These are phyloP conservation scores for Cynoglossus semilaevis DNA, from an alignment of 2,113 vertebrate genomes.

Conservation along the genomic window DNA sequence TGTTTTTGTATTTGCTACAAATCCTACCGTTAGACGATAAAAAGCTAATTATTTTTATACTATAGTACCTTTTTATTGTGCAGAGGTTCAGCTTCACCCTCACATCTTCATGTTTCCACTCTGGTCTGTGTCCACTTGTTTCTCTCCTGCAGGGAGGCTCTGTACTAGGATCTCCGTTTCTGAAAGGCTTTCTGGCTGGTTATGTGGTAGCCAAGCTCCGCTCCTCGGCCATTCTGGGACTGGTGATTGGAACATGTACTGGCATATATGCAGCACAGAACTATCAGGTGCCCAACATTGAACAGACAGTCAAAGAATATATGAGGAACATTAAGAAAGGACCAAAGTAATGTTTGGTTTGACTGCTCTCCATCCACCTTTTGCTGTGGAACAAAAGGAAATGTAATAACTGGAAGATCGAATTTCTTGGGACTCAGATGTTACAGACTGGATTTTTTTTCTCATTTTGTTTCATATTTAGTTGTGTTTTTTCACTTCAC, in stretches of 20 bases:
- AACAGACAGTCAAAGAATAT: conserved; percentile 86
- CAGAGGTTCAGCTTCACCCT: too few relatives aligned
- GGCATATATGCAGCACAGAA: conserved; percentile 90
- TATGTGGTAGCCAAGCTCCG: conserved; percentile 91
- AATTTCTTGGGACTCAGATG: conserved; percentile 26
- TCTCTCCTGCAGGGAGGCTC: conserved; percentile 77
- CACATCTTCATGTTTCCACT: too few relatives aligned
- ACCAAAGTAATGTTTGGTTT: conserved; percentile 71
- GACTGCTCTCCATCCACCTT: neutral
- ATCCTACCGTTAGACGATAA: too few relatives aligned
- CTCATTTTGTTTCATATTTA: conserved; percentile 12
- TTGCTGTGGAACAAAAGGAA: conserved; percentile 3
- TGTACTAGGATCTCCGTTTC: conserved; percentile 86
- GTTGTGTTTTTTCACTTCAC: conserved; percentile 9
- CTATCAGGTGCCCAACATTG: conserved; percentile 86
- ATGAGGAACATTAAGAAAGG: conserved; percentile 81
- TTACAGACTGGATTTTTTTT: conserved; percentile 10
- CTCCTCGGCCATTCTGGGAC: conserved; percentile 87
- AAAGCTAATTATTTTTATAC: too few relatives aligned
- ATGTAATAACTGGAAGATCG: too few relatives aligned
- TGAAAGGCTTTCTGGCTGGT: conserved; percentile 93
- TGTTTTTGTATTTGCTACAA: too few relatives aligned
- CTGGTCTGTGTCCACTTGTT: neutral
- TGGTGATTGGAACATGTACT: conserved; percentile 84
- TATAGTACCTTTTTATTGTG: too few relatives aligned